These are phyloP conservation scores for Parasteatoda tepidariorum DNA, from an alignment of 1,140 invertebrate species.

Conservation along the genomic window DNA sequence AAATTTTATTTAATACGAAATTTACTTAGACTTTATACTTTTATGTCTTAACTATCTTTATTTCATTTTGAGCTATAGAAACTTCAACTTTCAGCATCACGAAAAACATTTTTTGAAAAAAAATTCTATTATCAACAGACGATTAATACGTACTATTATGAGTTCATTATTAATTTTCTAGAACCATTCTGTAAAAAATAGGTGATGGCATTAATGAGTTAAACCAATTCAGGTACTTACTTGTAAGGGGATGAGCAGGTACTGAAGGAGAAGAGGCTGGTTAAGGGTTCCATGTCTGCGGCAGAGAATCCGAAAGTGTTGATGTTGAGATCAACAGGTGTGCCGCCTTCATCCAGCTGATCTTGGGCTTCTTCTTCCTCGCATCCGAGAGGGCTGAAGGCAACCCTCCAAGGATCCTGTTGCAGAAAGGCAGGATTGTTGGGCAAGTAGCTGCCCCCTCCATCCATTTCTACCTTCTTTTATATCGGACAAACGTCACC, in stretches of 20 bases:
- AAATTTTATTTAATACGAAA: no score
- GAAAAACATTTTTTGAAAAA: no score
- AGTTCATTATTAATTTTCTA: no score
- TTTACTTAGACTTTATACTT: no score
- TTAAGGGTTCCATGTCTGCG: slow-evolving; percentile 47
- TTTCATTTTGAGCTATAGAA: no score
- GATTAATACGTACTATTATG: no score
- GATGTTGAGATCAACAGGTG: slow-evolving; percentile 22
- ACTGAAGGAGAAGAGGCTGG: slow-evolving; percentile 29
- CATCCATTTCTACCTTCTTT: slow-evolving; percentile 9
- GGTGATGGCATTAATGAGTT: no score
- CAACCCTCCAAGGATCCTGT: slow-evolving; percentile 30
- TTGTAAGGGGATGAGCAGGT: slow-evolving; percentile 40
- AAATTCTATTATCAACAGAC: no score
- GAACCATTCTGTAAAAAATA: no score
- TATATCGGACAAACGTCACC: neutral
- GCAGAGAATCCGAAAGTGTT: slow-evolving; percentile 45
- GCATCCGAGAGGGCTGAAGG: slow-evolving; percentile 15
- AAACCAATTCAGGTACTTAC: slow-evolving; percentile 20
- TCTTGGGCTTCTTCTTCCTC: slow-evolving; percentile 2
- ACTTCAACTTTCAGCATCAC: no score
- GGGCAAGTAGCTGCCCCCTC: slow-evolving; percentile 30
- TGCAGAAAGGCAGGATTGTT: slow-evolving; percentile 36
- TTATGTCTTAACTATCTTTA: no score
- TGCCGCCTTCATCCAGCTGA: neutral